phyloP scores from a whole-genome alignment of 1,140 invertebrate species.

The Zaprionus taronus region DNA sequence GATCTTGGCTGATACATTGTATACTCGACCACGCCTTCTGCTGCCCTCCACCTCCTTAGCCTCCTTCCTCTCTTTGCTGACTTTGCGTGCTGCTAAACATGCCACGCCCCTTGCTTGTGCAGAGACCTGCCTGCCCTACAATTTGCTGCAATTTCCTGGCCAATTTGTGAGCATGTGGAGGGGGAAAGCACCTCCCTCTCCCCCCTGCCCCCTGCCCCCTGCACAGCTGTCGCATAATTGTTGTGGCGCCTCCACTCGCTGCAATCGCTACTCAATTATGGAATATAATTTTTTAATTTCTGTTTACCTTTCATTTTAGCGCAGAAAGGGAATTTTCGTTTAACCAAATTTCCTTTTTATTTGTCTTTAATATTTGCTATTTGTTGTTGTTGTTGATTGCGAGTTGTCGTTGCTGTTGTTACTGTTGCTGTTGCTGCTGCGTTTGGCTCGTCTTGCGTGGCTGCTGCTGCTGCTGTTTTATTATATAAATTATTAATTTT shows the following conservation, averaged over 20 bases:
- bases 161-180: conserved; percentile 34
- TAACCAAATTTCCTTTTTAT: conserved; percentile 59
- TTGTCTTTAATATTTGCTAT: conserved; percentile 29
- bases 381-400: conserved; percentile 26
- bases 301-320: conserved; percentile 59
- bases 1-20: conserved; percentile 5
- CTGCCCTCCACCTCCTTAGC: neutral
- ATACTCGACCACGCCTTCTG: neutral
- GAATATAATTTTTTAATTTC: conserved; percentile 68
- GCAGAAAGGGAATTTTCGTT: conserved; percentile 62
- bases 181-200: neutral
- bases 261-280: conserved; percentile 68
- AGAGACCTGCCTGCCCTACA: conserved; percentile 39
- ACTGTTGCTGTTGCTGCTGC: conserved; percentile 35
- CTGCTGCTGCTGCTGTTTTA: conserved; percentile 52
- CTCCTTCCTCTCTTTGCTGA: neutral
- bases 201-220: neutral
- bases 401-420: conserved; percentile 32
- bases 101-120: conserved; percentile 56
- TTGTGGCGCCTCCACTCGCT: conserved; percentile 33
- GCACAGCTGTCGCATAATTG: conserved; percentile 53
- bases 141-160: conserved; percentile 71
- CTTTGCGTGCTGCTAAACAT: conserved; percentile 40
- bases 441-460: conserved; percentile 35
- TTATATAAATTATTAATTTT: conserved; percentile 84